These are phyloP conservation scores for Monochamus saltuarius DNA, from an alignment of 1,140 invertebrate genomes.

Conservation along the genomic window DNA sequence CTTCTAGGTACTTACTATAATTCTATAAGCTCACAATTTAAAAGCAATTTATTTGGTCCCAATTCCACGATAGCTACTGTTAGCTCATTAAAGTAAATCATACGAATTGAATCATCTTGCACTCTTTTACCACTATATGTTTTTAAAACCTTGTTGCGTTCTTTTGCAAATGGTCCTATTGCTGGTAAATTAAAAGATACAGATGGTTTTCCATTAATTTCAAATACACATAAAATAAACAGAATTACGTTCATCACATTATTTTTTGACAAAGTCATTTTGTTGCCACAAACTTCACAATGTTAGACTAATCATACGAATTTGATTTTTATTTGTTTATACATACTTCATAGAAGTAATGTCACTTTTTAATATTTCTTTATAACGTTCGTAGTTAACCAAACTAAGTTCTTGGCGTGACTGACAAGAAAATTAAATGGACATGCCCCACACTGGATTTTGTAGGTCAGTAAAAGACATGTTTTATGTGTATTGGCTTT, in stretches of 20 bases:
- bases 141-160: slow-evolving; percentile 51
- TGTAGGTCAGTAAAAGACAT: slow-evolving; percentile 20
- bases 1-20: slow-evolving; percentile 71
- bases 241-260: slow-evolving; percentile 31
- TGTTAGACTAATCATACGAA: neutral
- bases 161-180: slow-evolving; percentile 40
- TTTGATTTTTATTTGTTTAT: slow-evolving; percentile 3
- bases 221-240: slow-evolving; percentile 36
- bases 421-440: slow-evolving; percentile 4
- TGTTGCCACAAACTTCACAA: neutral
- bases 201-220: slow-evolving; percentile 53
- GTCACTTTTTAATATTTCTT: slow-evolving; percentile 7
- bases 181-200: slow-evolving; percentile 55
- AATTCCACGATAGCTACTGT: slow-evolving; percentile 78
- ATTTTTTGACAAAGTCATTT: slow-evolving; percentile 13
- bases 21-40: slow-evolving; percentile 81
- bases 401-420: slow-evolving; percentile 5
- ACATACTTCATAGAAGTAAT: neutral
- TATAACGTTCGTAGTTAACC: slow-evolving; percentile 4
- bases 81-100: slow-evolving; percentile 77
- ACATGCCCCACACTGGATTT: slow-evolving; percentile 11
- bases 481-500: too few species aligned
- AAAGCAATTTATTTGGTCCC: slow-evolving; percentile 62
- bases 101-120: slow-evolving; percentile 62
- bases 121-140: slow-evolving; percentile 62